phyloP scores from a whole-genome alignment of 1,140 invertebrate genomes.

The Meloidogyne exigua region DNA sequence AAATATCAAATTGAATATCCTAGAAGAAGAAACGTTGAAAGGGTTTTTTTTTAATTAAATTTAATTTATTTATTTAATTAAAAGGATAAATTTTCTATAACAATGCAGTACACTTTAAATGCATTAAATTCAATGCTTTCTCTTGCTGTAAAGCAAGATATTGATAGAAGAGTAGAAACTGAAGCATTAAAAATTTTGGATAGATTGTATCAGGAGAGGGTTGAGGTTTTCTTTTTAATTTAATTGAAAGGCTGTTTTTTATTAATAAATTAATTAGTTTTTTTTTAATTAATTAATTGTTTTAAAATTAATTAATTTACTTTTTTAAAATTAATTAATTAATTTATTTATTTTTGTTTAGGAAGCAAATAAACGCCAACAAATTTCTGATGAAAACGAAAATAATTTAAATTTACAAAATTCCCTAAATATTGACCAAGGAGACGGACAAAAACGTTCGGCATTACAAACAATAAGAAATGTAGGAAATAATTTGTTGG shows the following conservation, averaged over 20 bases:
- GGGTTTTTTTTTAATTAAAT: not conserved
- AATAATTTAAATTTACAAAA: not conserved
- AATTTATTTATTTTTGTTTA: not conserved
- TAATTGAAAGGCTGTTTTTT: no score
- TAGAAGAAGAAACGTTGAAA: not conserved
- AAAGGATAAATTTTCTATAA: constrained; percentile 14
- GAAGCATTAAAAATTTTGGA: constrained; percentile 32
- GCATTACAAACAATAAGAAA: constrained; percentile 5
- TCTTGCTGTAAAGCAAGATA: constrained; percentile 17
- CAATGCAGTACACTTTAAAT: not conserved
- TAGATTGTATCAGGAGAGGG: not conserved
- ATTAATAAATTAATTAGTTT: no score
- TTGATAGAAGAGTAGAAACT: constrained; percentile 17
- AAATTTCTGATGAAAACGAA: not conserved
- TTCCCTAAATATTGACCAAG: not conserved
- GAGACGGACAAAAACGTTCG: not conserved
- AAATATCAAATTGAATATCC: not conserved
- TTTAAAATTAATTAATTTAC: no score
- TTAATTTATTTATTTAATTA: not conserved
- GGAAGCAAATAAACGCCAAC: not conserved
- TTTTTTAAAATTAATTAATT: not conserved
- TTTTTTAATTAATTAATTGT: no score
- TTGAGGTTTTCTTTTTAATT: not conserved
- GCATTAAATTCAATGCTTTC: not conserved
- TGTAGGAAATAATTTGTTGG: not conserved